Conservation (phyloP, 2,888 invertebrate genomes). For the Lasioglossum vierecki region DNA sequence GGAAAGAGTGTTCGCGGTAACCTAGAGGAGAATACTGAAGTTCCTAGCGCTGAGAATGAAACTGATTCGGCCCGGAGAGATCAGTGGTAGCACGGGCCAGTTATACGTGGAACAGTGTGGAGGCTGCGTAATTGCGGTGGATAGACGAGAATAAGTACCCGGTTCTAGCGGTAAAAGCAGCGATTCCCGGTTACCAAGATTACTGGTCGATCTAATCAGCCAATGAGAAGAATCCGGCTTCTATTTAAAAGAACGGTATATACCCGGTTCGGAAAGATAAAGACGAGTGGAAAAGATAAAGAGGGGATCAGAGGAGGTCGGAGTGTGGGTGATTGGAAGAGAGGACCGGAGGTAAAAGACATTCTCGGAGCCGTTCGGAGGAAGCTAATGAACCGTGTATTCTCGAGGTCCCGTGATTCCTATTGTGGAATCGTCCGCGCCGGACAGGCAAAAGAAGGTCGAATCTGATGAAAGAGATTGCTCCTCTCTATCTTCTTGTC, state of each 20-base stretch:
- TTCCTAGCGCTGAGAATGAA: not conserved
- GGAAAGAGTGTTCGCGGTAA: not conserved
- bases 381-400: slow-evolving; percentile 71
- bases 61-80: not conserved
- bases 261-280: slow-evolving; percentile 52
- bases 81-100: not conserved
- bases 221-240: slow-evolving; percentile 54
- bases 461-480: slow-evolving; percentile 52
- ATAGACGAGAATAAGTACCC: slow-evolving; percentile 50
- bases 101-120: not conserved
- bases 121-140: slow-evolving; percentile 56
- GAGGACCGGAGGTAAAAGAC: slow-evolving; percentile 12
- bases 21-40: not conserved
- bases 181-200: slow-evolving; percentile 66
- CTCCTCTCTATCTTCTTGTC: slow-evolving; percentile 48
- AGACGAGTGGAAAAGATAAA: slow-evolving; percentile 33
- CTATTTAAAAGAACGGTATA: slow-evolving; percentile 66
- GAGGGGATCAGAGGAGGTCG: not conserved
- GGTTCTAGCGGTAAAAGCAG: slow-evolving; percentile 25
- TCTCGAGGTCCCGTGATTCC: slow-evolving; percentile 62
- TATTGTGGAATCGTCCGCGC: slow-evolving; percentile 57
- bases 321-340: slow-evolving; percentile 1
- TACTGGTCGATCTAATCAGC: slow-evolving; percentile 71
- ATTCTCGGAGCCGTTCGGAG: slow-evolving; percentile 40
- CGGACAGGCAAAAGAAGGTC: slow-evolving; percentile 49